Conservation (phyloP, 2,113 vertebrate species). For the Sylvia atricapilla region DNA sequence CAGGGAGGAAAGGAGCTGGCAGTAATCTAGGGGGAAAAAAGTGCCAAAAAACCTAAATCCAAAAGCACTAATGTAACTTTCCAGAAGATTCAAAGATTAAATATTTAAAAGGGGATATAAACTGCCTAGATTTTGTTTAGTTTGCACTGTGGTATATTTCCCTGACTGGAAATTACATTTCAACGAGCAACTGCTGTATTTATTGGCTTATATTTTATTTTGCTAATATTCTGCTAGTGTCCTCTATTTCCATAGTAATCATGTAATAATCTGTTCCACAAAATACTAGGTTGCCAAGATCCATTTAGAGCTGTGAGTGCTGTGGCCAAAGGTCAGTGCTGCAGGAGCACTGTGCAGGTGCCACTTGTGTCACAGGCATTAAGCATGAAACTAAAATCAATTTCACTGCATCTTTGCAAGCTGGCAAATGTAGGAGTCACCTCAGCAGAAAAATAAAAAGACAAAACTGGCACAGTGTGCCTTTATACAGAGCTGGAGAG, state of each 20-base stretch:
- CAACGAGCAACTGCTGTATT: background rate
- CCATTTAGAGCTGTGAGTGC: background rate
- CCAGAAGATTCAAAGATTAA: background rate
- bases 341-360: background rate
- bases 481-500: background rate
- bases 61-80: background rate
- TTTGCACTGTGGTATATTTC: background rate
- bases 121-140: background rate
- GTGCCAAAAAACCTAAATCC: background rate
- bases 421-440: background rate
- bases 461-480: background rate
- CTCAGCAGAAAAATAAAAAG: background rate
- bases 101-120: background rate
- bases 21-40: background rate
- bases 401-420: background rate
- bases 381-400: background rate
- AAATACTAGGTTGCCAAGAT: background rate
- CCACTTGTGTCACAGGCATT: background rate
- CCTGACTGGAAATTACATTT: conserved; percentile 22
- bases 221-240: background rate
- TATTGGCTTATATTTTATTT: conserved; percentile 31
- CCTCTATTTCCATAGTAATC: conserved; percentile 20
- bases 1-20: background rate
- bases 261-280: background rate
- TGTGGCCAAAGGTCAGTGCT: background rate